These are phyloP conservation scores for Phaethon lepturus DNA, from an alignment of 2,113 vertebrate species.

Conservation along the genomic window DNA sequence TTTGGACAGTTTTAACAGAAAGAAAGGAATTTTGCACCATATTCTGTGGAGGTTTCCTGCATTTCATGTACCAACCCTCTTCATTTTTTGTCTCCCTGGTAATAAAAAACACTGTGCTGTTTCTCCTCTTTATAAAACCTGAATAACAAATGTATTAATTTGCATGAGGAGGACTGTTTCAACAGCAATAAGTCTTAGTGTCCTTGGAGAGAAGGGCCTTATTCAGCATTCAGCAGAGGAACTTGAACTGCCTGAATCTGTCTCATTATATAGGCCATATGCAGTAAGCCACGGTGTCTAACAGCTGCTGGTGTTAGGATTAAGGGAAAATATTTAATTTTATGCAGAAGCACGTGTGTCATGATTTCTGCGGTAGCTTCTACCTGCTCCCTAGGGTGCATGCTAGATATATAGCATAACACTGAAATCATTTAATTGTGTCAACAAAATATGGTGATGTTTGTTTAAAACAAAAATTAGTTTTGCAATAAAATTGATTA, in stretches of 20 bases:
- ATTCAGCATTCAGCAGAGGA: slow-evolving; percentile 76
- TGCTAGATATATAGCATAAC: slow-evolving; percentile 57
- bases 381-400: slow-evolving; percentile 71
- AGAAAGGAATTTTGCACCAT: slow-evolving; percentile 7
- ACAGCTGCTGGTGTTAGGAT: slow-evolving; percentile 80
- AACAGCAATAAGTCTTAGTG: slow-evolving; percentile 57
- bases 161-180: slow-evolving; percentile 70
- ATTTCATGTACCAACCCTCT: background rate
- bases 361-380: slow-evolving; percentile 66
- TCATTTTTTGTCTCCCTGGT: slow-evolving; percentile 33
- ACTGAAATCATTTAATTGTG: slow-evolving; percentile 77
- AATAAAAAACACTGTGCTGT: slow-evolving; percentile 17
- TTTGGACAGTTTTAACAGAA: slow-evolving; percentile 26
- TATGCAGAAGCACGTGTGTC: slow-evolving; percentile 68
- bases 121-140: slow-evolving; percentile 40
- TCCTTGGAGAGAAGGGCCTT: slow-evolving; percentile 74
- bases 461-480: slow-evolving; percentile 78
- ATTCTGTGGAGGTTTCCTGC: slow-evolving; percentile 9
- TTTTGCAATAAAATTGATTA: slow-evolving; percentile 74
- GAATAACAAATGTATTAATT: slow-evolving; percentile 53
- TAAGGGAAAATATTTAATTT: slow-evolving; percentile 81
- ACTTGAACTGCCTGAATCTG: slow-evolving; percentile 68
- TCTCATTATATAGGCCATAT: slow-evolving; percentile 77
- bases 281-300: slow-evolving; percentile 74
- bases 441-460: slow-evolving; percentile 73